Percentiles rank a stretch among this genome's conserved stretches.
Conservation (phyloP, 2,888 invertebrate genomes). For the Leptinotarsa tumamoca region DNA sequence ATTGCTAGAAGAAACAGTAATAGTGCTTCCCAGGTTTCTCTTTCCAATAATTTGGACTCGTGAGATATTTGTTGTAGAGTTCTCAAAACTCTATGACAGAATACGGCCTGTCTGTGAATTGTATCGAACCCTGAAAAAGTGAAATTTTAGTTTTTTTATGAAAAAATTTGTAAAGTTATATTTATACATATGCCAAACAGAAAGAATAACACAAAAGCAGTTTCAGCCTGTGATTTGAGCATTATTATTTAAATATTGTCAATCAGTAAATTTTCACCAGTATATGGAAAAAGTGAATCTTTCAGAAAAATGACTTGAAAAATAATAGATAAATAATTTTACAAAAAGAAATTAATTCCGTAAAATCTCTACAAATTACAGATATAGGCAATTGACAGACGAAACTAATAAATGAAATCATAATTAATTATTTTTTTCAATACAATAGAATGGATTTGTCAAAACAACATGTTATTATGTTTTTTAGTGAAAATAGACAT, state of each 20-base stretch:
- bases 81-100: slow-evolving; percentile 90
- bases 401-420: too few relatives aligned
- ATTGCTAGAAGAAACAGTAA: slow-evolving; percentile 89
- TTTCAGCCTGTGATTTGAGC: not conserved
- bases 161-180: not conserved
- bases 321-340: too few relatives aligned
- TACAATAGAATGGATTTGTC: too few relatives aligned
- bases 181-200: not conserved
- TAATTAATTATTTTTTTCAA: too few relatives aligned
- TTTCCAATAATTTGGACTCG: slow-evolving; percentile 79
- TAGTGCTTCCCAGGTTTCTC: slow-evolving; percentile 92
- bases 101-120: slow-evolving; percentile 91
- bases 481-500: too few relatives aligned
- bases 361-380: too few relatives aligned
- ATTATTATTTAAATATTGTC: slow-evolving; percentile 1
- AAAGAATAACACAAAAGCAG: not conserved
- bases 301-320: too few relatives aligned
- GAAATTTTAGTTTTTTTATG: not conserved
- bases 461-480: too few relatives aligned
- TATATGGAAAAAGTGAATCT: not conserved
- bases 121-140: slow-evolving; percentile 80
- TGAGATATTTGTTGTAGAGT: slow-evolving; percentile 85
- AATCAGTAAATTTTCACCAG: not conserved
- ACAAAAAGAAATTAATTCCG: too few relatives aligned
- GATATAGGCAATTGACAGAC: too few relatives aligned